Evolutionary conservation across 2,888 invertebrate species (phyloP).

Genomic region (Stenodera caucasica): DNA sequence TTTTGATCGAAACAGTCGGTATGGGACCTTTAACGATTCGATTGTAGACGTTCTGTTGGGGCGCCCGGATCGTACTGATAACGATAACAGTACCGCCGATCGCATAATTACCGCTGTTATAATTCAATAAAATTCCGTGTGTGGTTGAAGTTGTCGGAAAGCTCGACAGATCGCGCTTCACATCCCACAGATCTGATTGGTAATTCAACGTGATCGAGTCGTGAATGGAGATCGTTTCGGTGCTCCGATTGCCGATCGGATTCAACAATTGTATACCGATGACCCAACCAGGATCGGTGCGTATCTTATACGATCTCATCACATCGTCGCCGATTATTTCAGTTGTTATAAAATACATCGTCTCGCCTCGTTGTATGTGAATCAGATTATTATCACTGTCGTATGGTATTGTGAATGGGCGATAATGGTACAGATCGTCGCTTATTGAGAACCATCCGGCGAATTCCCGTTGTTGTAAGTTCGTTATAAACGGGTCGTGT

Average conservation of each 20-base stretch:
- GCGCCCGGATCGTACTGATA: slow-evolving; percentile 72
- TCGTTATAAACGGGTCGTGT: slow-evolving; percentile 86
- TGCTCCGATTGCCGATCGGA: slow-evolving; percentile 85
- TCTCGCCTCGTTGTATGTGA: slow-evolving; percentile 60
- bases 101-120: slow-evolving; percentile 76
- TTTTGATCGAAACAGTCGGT: slow-evolving; percentile 71
- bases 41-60: slow-evolving; percentile 72
- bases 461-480: slow-evolving; percentile 84
- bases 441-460: slow-evolving; percentile 85
- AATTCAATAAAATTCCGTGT: slow-evolving; percentile 77
- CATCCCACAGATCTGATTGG: slow-evolving; percentile 71
- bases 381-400: slow-evolving; percentile 55
- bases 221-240: slow-evolving; percentile 78
- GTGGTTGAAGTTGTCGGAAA: slow-evolving; percentile 90
- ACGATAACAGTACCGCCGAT: slow-evolving; percentile 82
- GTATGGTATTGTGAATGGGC: slow-evolving; percentile 73
- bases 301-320: slow-evolving; percentile 62
- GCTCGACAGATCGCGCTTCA: slow-evolving; percentile 80
- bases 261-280: slow-evolving; percentile 88
- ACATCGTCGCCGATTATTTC: slow-evolving; percentile 60
- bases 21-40: slow-evolving; percentile 77
- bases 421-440: slow-evolving; percentile 73
- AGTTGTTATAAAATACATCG: slow-evolving; percentile 79
- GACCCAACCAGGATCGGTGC: slow-evolving; percentile 80
- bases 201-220: slow-evolving; percentile 72